Percentiles rank a stretch among this genome's conserved stretches.
phyloP scores from a whole-genome alignment of 1,140 invertebrate genomes.

The Sinonovacula constricta region DNA sequence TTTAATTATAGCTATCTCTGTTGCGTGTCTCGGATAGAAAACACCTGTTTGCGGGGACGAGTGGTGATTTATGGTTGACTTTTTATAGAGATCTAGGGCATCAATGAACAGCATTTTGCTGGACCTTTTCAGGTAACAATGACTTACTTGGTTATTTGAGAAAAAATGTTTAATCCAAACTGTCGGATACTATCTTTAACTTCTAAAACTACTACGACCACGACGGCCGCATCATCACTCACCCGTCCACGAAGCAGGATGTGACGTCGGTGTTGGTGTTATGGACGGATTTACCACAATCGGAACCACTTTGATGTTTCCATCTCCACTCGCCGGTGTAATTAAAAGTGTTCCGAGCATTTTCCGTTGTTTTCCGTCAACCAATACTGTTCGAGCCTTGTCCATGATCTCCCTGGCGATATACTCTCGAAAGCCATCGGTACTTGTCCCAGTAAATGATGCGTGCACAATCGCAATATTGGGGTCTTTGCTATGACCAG shows the following conservation, averaged over 20 bases:
- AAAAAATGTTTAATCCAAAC: too few relatives aligned
- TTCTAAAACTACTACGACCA: too few relatives aligned
- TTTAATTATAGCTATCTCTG: too few relatives aligned
- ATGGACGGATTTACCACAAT: constrained; percentile 41
- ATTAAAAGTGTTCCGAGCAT: constrained; percentile 43
- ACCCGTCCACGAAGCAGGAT: neutral
- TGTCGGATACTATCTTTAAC: too few relatives aligned
- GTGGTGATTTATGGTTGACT: too few relatives aligned
- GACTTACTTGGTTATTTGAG: too few relatives aligned
- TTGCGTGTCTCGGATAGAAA: too few relatives aligned
- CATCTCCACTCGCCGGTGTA: constrained; percentile 30
- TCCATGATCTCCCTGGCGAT: constrained; percentile 37
- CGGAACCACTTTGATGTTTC: constrained; percentile 31
- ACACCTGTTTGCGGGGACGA: too few relatives aligned
- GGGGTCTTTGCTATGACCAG: constrained; percentile 26
- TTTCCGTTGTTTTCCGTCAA: constrained; percentile 20
- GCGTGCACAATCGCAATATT: constrained; percentile 40
- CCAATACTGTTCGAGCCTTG: constrained; percentile 17
- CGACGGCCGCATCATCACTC: too few relatives aligned
- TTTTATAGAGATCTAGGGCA: too few relatives aligned
- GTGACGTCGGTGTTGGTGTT: constrained; percentile 6
- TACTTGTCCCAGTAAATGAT: constrained; percentile 28
- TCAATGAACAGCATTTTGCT: too few relatives aligned
- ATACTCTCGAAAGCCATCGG: neutral
- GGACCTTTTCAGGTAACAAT: too few relatives aligned